phyloP scores from a whole-genome alignment of 2,888 invertebrate species.

The Punctoribates punctum region DNA sequence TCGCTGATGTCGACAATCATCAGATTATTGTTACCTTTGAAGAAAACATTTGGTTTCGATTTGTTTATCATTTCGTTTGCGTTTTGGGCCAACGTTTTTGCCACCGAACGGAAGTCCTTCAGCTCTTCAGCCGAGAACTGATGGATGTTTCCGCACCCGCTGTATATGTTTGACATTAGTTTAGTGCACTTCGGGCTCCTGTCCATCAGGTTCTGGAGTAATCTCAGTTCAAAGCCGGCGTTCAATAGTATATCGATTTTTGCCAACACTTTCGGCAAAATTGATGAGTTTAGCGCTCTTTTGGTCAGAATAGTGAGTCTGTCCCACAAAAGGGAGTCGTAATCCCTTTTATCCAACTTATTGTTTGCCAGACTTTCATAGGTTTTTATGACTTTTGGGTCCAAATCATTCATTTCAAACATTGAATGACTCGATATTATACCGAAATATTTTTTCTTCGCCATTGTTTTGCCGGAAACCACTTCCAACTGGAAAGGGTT shows the following conservation, averaged over 20 bases:
- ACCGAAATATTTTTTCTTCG: not conserved
- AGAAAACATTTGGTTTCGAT: conserved; percentile 11
- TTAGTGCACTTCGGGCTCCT: not conserved
- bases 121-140: not conserved
- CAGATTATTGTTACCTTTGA: not conserved
- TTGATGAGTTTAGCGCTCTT: not conserved
- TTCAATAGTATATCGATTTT: not conserved
- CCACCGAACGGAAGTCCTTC: not conserved
- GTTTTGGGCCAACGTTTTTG: not conserved
- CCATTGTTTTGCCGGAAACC: not conserved
- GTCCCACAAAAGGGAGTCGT: not conserved
- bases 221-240: not conserved
- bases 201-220: not conserved
- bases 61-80: not conserved
- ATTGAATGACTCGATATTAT: not conserved
- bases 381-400: not conserved
- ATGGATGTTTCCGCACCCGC: not conserved
- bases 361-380: not conserved
- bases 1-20: conserved; percentile 7
- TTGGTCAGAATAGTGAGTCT: not conserved
- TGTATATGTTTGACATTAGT: conserved; percentile 3
- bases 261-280: not conserved
- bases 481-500: not conserved
- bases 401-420: not conserved
- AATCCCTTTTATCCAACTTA: not conserved